Conservation (phyloP, 2,113 vertebrate genomes). For the Carassius auratus region DNA sequence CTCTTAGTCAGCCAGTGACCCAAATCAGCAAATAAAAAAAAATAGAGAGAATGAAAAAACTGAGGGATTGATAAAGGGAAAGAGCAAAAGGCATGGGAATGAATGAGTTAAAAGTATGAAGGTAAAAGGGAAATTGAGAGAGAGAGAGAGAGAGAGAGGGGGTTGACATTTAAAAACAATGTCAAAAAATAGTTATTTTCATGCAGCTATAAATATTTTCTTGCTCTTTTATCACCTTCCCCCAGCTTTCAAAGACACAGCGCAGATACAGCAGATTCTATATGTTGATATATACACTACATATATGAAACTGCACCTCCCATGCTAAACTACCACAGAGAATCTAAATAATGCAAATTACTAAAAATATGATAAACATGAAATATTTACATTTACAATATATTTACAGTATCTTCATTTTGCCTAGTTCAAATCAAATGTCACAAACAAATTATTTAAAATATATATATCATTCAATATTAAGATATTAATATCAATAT, state of each 20-base stretch:
- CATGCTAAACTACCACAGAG: neutral
- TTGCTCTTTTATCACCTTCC: conserved; percentile 42
- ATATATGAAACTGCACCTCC: neutral
- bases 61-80: conserved; percentile 55
- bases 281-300: neutral
- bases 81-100: neutral
- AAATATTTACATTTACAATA: neutral
- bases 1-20: conserved; percentile 76
- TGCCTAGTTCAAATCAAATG: neutral
- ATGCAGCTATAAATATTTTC: conserved; percentile 71
- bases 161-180: conserved; percentile 61
- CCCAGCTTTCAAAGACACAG: conserved; percentile 58
- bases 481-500: neutral
- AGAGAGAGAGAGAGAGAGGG: conserved; percentile 34
- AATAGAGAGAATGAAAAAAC: neutral
- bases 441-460: neutral
- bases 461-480: neutral
- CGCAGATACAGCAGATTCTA: conserved; percentile 1
- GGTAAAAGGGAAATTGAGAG: conserved; percentile 36
- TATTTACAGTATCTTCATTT: neutral
- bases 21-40: conserved; percentile 72
- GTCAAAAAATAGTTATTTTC: conserved; percentile 56
- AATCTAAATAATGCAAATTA: neutral
- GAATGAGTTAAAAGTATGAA: conserved; percentile 1
- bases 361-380: neutral